These are phyloP conservation scores for Rhogogaster chlorosoma DNA, from an alignment of 2,888 invertebrate genomes.

Conservation along the genomic window DNA sequence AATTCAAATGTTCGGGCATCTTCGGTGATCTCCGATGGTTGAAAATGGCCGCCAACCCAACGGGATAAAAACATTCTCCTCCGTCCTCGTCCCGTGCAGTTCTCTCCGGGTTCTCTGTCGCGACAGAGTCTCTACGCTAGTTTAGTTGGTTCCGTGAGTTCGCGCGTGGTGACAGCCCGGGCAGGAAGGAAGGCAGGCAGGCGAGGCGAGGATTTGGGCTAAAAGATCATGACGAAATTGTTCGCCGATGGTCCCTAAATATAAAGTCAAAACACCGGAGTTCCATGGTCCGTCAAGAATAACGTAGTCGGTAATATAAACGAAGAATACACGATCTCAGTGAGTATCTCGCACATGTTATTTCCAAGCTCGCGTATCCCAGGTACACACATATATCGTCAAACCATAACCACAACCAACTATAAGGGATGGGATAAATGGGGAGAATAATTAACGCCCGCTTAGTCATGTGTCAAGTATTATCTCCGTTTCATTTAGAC, in stretches of 20 bases:
- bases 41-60: slow-evolving; percentile 19
- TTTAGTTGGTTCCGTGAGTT: slow-evolving; percentile 13
- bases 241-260: slow-evolving; percentile 5
- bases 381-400: background rate
- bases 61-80: background rate
- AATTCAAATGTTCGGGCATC: background rate
- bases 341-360: background rate
- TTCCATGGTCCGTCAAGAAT: background rate
- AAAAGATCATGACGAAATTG: slow-evolving; percentile 6
- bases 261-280: background rate
- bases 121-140: background rate
- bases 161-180: slow-evolving; percentile 37
- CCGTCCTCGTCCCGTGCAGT: background rate
- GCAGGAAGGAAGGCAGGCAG: slow-evolving; percentile 11
- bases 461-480: slow-evolving; percentile 1
- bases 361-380: background rate
- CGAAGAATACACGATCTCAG: background rate
- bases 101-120: slow-evolving; percentile 8
- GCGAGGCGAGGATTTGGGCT: slow-evolving; percentile 22
- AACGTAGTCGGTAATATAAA: background rate
- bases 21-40: background rate
- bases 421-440: background rate
- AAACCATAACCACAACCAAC: background rate
- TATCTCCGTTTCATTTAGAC: background rate
- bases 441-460: background rate